Conservation (phyloP, 2,113 vertebrate species). For the Leucopsar rothschildi region DNA sequence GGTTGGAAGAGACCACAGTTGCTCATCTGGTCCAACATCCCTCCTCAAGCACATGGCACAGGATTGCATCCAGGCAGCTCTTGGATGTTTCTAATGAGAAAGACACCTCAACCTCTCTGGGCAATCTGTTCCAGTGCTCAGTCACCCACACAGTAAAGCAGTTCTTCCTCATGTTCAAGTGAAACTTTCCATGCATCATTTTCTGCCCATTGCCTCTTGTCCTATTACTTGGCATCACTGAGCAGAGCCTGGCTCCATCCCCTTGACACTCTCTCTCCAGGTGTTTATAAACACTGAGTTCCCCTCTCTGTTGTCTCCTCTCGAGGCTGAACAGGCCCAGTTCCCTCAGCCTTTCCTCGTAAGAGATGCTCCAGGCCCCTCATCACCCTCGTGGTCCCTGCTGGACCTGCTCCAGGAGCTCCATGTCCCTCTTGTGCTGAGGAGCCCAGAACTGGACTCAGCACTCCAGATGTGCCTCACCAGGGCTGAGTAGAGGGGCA, state of each 20-base stretch:
- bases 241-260: neutral
- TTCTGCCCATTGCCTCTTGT: rapidly evolving
- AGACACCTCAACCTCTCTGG: neutral
- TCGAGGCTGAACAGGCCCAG: neutral
- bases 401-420: neutral
- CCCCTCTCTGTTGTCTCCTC: neutral
- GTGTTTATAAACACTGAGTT: rapidly evolving
- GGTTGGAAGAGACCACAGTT: neutral
- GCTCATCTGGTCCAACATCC: neutral
- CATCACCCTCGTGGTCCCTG: rapidly evolving
- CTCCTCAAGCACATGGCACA: neutral
- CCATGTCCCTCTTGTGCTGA: neutral
- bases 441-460: neutral
- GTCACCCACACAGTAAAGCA: neutral
- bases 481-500: neutral
- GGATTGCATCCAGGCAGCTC: neutral
- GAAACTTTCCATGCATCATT: neutral
- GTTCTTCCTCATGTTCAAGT: neutral
- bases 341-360: neutral
- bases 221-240: neutral
- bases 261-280: neutral
- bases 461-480: neutral
- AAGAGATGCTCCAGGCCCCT: neutral
- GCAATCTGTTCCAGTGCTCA: neutral
- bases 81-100: neutral